These are phyloP conservation scores for Lepidotrigona ventralis DNA, from an alignment of 1,140 invertebrate species.

Conservation along the genomic window DNA sequence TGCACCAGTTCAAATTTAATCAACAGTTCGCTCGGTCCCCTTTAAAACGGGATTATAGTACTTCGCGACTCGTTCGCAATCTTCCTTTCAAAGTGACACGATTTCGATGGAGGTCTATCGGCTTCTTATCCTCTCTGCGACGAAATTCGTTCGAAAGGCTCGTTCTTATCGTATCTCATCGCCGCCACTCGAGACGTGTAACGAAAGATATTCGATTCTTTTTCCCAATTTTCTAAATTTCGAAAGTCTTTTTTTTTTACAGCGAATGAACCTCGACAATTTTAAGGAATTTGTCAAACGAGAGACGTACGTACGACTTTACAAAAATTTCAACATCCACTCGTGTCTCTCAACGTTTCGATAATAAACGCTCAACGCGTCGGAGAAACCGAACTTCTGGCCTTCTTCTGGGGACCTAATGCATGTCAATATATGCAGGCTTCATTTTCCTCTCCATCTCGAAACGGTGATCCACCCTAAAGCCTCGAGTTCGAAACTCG, in stretches of 20 bases:
- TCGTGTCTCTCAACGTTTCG: neutral
- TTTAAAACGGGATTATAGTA: constrained; percentile 1
- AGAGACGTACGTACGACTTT: too few species aligned
- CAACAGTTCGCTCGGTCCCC: neutral
- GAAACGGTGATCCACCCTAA: neutral
- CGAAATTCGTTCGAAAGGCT: neutral
- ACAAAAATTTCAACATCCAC: neutral
- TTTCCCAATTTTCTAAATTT: neutral
- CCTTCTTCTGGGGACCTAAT: neutral
- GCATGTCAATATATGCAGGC: constrained; percentile 31
- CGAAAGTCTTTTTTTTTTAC: too few species aligned
- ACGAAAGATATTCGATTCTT: neutral
- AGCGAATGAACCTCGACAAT: neutral
- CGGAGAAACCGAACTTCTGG: neutral
- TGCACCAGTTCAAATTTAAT: constrained; percentile 3
- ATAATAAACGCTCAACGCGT: neutral
- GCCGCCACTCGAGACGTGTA: neutral
- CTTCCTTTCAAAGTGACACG: neutral
- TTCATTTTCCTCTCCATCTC: neutral
- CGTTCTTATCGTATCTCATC: neutral
- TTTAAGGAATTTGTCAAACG: too few species aligned
- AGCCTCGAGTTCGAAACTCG: neutral
- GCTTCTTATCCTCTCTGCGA: neutral
- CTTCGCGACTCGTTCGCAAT: neutral
- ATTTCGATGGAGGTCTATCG: neutral